phyloP scores from a whole-genome alignment of 2,797 vertebrate species.

The Buceros bicornis region DNA sequence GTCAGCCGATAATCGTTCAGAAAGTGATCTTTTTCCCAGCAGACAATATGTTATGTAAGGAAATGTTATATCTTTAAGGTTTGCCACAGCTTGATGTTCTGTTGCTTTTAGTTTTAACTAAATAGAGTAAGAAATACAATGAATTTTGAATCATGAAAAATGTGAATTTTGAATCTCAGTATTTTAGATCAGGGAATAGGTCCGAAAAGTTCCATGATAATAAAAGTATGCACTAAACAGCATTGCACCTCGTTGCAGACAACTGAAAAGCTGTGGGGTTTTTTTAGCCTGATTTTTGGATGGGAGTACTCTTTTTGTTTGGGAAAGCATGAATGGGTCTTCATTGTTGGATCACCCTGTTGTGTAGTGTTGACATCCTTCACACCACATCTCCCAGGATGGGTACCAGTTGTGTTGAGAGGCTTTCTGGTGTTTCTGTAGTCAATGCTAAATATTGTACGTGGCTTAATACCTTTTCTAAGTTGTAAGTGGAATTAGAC shows the following conservation, averaged over 20 bases:
- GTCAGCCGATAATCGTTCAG: constrained; percentile 3
- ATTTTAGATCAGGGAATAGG: neutral
- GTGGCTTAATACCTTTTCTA: neutral
- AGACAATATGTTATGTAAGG: constrained; percentile 11
- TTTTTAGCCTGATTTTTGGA: neutral
- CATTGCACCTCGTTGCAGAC: neutral
- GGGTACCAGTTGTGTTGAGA: neutral
- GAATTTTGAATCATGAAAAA: neutral
- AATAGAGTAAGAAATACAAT: neutral
- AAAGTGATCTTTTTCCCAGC: neutral
- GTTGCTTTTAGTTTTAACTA: neutral
- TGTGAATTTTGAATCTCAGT: neutral
- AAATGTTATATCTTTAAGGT: neutral
- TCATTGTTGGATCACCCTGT: neutral
- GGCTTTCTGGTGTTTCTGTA: neutral
- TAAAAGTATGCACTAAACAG: neutral
- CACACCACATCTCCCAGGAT: accelerated
- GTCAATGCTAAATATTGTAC: neutral
- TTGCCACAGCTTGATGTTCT: neutral
- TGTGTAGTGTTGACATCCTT: neutral
- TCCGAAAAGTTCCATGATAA: neutral
- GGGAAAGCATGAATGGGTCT: accelerated
- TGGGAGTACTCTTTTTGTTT: neutral
- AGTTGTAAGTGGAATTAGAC: neutral
- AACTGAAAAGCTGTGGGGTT: neutral